Percentiles rank a stretch among this genome's conserved stretches.
Conservation (phyloP, 1,140 invertebrate species). For the Cyphomyrmex costatus region DNA sequence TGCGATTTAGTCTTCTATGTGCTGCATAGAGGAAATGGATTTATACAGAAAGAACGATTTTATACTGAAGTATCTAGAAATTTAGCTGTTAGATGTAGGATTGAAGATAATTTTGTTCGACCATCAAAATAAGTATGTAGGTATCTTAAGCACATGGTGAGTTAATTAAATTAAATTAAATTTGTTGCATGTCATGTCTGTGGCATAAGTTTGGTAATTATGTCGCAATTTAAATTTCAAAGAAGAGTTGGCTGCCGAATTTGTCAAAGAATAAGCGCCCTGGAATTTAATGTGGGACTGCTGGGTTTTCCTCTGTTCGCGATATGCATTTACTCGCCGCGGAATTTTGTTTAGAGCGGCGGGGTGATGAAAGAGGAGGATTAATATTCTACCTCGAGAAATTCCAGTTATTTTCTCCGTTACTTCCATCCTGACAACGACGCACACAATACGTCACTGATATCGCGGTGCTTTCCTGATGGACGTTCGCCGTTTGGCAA, state of each 20-base stretch:
- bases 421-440: not conserved
- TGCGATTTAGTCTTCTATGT: too few species aligned
- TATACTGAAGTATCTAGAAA: too few species aligned
- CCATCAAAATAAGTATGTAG: too few species aligned
- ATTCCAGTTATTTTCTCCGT: conserved; percentile 33
- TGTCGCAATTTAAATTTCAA: conserved; percentile 31
- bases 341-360: conserved; percentile 25
- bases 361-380: conserved; percentile 1
- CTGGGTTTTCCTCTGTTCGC: not conserved
- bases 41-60: too few species aligned
- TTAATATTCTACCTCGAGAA: conserved; percentile 49
- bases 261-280: conserved; percentile 23
- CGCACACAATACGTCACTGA: conserved; percentile 40
- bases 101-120: too few species aligned
- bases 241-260: conserved; percentile 6
- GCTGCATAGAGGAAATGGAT: too few species aligned
- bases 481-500: conserved; percentile 36
- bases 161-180: too few species aligned
- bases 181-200: not conserved
- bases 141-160: too few species aligned
- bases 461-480: not conserved
- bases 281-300: conserved; percentile 10
- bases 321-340: conserved; percentile 48
- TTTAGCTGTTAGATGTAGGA: too few species aligned
- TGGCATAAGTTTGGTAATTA: not conserved